Conservation (phyloP, 2,113 vertebrate genomes). For the Acrocephalus arundinaceus region DNA sequence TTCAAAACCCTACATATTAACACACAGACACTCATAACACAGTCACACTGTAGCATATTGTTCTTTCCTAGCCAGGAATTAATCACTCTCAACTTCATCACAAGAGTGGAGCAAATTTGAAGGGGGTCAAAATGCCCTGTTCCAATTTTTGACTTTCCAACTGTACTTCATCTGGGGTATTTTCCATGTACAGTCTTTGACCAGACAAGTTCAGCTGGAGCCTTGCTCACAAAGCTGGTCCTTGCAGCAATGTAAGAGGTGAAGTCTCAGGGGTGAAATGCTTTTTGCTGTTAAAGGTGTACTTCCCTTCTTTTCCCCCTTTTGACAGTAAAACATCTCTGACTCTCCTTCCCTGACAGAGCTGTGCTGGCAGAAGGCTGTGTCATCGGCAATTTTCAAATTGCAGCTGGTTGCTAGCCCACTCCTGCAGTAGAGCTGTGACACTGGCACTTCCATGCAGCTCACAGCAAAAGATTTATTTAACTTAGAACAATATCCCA, state of each 20-base stretch:
- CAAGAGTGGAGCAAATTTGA: not conserved
- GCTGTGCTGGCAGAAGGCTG: not conserved
- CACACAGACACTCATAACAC: not conserved
- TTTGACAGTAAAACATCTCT: not conserved
- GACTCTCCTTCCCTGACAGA: not conserved
- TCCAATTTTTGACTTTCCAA: not conserved
- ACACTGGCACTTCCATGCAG: not conserved
- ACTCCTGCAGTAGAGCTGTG: not conserved
- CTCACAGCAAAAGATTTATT: not conserved
- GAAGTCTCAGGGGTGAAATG: not conserved
- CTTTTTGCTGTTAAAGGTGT: not conserved
- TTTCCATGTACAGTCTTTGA: not conserved
- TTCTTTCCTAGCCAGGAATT: not conserved
- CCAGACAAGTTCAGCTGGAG: not conserved
- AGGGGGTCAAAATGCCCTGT: not conserved
- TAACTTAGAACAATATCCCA: slow-evolving; percentile 1
- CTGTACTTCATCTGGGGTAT: not conserved
- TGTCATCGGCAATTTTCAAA: not conserved
- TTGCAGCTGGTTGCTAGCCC: not conserved
- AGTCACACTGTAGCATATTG: not conserved
- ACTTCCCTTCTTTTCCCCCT: not conserved
- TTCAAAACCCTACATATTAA: not conserved
- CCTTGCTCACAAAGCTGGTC: not conserved
- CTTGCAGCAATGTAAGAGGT: not conserved
- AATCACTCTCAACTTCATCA: not conserved